phyloP scores from a whole-genome alignment of 2,797 vertebrate genomes.

The Steatocranus sp. region DNA sequence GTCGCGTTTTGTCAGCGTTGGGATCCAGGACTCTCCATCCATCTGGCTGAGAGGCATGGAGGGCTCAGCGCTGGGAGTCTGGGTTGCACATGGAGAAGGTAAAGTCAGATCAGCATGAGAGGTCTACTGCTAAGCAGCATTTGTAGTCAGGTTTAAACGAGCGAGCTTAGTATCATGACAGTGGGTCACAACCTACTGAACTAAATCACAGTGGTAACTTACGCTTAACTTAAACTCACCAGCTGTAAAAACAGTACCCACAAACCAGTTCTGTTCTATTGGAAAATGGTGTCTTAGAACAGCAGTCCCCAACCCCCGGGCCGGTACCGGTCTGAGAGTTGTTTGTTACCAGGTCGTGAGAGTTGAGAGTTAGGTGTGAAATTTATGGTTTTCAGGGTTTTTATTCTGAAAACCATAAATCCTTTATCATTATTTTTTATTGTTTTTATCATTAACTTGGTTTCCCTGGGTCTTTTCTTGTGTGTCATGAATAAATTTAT shows the following conservation, averaged over 20 bases:
- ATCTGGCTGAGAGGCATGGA: constrained; percentile 88
- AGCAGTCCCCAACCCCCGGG: accelerated
- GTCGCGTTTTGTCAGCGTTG: constrained; percentile 85
- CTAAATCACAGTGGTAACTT: not conserved
- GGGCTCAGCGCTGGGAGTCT: constrained; percentile 84
- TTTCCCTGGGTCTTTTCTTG: not conserved
- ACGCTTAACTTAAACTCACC: not conserved
- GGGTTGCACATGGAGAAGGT: constrained; percentile 95
- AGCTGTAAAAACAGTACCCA: not conserved
- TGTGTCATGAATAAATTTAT: not conserved
- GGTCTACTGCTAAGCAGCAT: not conserved
- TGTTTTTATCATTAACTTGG: not conserved
- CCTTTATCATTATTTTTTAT: not conserved
- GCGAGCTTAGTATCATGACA: not conserved
- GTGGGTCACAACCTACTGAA: accelerated
- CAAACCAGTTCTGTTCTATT: not conserved
- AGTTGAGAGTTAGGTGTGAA: not conserved
- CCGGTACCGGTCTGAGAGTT: accelerated
- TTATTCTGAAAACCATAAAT: not conserved
- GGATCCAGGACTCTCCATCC: constrained; percentile 78
- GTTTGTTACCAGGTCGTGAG: not conserved
- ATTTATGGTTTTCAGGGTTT: not conserved
- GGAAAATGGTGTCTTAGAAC: not conserved
- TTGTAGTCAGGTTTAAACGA: not conserved
- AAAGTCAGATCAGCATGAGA: not conserved